Evolutionary conservation across 2,113 vertebrate species (phyloP).

Genomic region (Catharus bicknelli): DNA sequence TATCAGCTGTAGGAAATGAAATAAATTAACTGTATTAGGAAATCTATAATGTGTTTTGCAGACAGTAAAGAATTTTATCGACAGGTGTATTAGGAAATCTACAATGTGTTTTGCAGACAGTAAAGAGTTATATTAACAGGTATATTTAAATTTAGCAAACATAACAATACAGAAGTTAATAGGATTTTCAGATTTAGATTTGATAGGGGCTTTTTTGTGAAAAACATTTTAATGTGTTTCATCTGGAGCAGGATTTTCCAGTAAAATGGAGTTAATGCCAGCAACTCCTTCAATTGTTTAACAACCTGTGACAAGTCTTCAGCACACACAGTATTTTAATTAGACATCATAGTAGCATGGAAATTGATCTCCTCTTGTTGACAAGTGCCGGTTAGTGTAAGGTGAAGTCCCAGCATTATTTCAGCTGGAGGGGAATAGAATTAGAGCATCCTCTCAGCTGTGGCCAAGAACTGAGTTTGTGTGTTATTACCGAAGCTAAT

Average conservation of each 20-base stretch:
- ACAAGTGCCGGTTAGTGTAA: constrained; percentile 7
- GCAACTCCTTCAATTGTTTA: constrained; percentile 12
- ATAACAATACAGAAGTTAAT: neutral
- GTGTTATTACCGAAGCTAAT: neutral
- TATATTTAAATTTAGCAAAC: neutral
- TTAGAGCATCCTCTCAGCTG: neutral
- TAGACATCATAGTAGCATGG: constrained; percentile 7
- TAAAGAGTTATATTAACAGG: neutral
- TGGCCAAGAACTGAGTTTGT: neutral
- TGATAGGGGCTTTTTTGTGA: neutral
- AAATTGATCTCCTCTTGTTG: constrained; percentile 22
- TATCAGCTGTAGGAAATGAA: neutral
- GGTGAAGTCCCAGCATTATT: neutral
- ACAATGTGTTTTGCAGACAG: neutral
- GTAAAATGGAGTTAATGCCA: constrained; percentile 24
- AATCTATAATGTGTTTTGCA: neutral
- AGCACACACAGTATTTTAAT: constrained; percentile 1
- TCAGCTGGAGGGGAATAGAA: neutral
- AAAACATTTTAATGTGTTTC: neutral
- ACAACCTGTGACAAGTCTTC: constrained; percentile 21
- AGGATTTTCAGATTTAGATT: neutral
- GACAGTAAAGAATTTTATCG: neutral
- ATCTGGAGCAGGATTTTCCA: neutral
- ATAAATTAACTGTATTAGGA: neutral
- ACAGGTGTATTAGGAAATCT: neutral